A percentile compares a stretch with the other conserved stretches of the same genome.
Conservation (phyloP, 2,113 vertebrate genomes). For the Ornithorhynchus anatinus region DNA sequence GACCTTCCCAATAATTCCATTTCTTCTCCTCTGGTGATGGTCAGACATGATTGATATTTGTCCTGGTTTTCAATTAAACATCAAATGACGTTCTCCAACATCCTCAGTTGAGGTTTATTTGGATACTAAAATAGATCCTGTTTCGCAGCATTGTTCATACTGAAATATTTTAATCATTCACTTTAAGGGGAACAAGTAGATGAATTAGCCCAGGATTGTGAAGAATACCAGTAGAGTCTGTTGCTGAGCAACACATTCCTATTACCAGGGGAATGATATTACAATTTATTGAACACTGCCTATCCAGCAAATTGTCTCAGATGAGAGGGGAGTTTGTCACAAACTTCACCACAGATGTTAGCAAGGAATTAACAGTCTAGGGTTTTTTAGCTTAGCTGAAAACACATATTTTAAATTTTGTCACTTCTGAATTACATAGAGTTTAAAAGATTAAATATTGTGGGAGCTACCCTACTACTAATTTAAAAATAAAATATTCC, state of each 20-base stretch:
- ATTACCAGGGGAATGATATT: constrained; percentile 35
- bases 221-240: constrained; percentile 21
- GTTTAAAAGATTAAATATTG: constrained; percentile 53
- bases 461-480: not conserved
- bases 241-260: constrained; percentile 63
- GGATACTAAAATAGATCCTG: constrained; percentile 5
- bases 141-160: constrained; percentile 1
- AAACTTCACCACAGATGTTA: constrained; percentile 34
- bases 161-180: not conserved
- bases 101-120: not conserved
- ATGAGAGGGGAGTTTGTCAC: constrained; percentile 37
- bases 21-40: no score
- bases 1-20: no score
- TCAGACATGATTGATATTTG: not conserved
- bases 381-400: constrained; percentile 54
- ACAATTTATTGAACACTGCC: constrained; percentile 19
- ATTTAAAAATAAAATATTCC: constrained; percentile 40
- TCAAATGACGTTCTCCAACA: not conserved
- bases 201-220: constrained; percentile 27
- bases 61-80: not conserved
- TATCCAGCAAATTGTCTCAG: constrained; percentile 50
- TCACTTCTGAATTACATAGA: constrained; percentile 21
- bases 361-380: constrained; percentile 41
- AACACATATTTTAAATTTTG: constrained; percentile 48
- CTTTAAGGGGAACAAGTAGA: not conserved